A percentile compares a stretch with the other conserved stretches of the same genome.
These are phyloP conservation scores for Parelbella ahira DNA, from an alignment of 2,888 invertebrate species.

Conservation along the genomic window DNA sequence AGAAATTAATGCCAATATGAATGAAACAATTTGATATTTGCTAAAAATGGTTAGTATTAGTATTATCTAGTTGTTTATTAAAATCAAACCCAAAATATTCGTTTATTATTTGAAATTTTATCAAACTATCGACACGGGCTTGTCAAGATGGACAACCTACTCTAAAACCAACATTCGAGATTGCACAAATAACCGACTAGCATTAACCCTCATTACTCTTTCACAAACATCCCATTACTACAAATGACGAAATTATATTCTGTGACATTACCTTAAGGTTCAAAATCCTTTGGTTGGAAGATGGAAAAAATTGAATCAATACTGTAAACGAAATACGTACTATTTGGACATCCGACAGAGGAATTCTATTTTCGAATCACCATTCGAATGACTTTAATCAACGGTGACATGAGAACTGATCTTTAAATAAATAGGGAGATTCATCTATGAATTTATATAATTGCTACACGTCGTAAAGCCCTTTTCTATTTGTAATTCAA, in stretches of 20 bases:
- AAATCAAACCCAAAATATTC: too few relatives aligned
- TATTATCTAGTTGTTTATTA: too few relatives aligned
- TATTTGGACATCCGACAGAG: slow-evolving; percentile 9
- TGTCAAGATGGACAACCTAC: slow-evolving; percentile 26
- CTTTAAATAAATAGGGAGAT: too few relatives aligned
- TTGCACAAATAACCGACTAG: slow-evolving; percentile 67
- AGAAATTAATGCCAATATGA: too few relatives aligned
- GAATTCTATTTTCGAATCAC: slow-evolving; percentile 7
- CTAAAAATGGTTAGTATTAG: too few relatives aligned
- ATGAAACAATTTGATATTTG: too few relatives aligned
- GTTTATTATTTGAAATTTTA: too few relatives aligned
- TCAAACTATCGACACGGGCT: too few relatives aligned
- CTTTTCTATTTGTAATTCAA: too few relatives aligned
- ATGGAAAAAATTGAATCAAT: slow-evolving; percentile 20
- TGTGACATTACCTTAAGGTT: slow-evolving; percentile 20
- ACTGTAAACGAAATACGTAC: slow-evolving; percentile 10
- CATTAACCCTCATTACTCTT: slow-evolving; percentile 71
- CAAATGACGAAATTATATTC: slow-evolving; percentile 17
- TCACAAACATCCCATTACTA: slow-evolving; percentile 37
- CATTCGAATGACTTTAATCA: slow-evolving; percentile 5
- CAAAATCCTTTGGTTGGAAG: slow-evolving; percentile 22
- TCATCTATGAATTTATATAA: too few relatives aligned
- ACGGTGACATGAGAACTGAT: slow-evolving; percentile 1
- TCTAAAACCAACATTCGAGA: slow-evolving; percentile 71
- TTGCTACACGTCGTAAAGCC: too few relatives aligned